Conservation (phyloP, 2,113 vertebrate genomes). For the Forbesichthys agassizii region DNA sequence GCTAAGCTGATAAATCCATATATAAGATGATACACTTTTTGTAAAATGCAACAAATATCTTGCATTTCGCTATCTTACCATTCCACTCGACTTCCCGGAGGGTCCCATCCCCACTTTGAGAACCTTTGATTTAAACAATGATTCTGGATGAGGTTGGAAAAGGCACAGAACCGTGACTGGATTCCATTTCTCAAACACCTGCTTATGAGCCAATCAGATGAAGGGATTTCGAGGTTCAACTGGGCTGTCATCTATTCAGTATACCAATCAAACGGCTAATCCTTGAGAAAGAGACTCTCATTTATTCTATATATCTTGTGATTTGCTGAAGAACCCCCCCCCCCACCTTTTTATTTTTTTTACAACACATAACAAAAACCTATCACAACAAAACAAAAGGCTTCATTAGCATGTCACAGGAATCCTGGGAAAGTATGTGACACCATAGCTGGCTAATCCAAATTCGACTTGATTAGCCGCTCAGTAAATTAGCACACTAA, state of each 20-base stretch:
- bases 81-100: too few species aligned
- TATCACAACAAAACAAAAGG: slow-evolving; percentile 36
- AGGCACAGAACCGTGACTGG: slow-evolving; percentile 39
- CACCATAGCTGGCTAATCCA: slow-evolving; percentile 20
- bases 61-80: too few species aligned
- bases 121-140: slow-evolving; percentile 47
- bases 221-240: slow-evolving; percentile 43
- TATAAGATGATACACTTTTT: too few species aligned
- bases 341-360: not conserved
- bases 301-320: slow-evolving; percentile 29
- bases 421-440: slow-evolving; percentile 14
- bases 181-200: slow-evolving; percentile 66
- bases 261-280: slow-evolving; percentile 24
- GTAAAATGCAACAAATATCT: too few species aligned
- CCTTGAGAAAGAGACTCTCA: slow-evolving; percentile 41
- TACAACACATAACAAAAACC: slow-evolving; percentile 28
- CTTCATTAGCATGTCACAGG: slow-evolving; percentile 55
- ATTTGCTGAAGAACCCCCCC: slow-evolving; percentile 10
- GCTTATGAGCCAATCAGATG: slow-evolving; percentile 72
- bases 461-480: slow-evolving; percentile 29
- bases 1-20: too few species aligned
- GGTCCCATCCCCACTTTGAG: too few species aligned
- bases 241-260: slow-evolving; percentile 26
- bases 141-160: slow-evolving; percentile 50
- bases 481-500: slow-evolving; percentile 30